These are phyloP conservation scores for Crax fasciolata DNA, from an alignment of 2,797 vertebrate genomes.

Conservation along the genomic window DNA sequence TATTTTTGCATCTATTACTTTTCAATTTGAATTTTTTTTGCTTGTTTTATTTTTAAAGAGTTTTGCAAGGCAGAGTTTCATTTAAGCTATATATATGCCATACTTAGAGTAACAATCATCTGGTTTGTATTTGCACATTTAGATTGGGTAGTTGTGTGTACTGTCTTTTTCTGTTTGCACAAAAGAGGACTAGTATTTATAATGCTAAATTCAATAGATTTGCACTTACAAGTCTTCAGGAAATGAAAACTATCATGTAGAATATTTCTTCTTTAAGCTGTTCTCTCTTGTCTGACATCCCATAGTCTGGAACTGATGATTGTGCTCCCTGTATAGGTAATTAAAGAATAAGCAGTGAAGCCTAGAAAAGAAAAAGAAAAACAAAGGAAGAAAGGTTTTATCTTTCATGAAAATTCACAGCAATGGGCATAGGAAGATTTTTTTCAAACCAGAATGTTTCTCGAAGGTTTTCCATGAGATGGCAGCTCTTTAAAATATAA, in stretches of 20 bases:
- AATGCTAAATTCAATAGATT: background rate
- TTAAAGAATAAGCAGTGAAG: conserved; percentile 3
- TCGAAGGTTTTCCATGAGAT: background rate
- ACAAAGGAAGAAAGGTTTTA: background rate
- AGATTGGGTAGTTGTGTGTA: background rate
- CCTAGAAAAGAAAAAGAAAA: background rate
- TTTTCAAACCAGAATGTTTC: background rate
- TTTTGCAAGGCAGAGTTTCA: background rate
- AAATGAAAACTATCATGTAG: background rate
- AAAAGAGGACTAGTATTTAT: background rate
- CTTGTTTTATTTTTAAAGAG: background rate
- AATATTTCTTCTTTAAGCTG: conserved; percentile 28
- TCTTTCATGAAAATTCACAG: background rate
- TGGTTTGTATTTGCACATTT: conserved; percentile 13
- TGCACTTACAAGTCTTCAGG: background rate
- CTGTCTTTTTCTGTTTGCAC: background rate
- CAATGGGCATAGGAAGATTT: background rate
- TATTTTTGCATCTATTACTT: background rate
- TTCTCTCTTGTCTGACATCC: background rate
- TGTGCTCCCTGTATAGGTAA: background rate
- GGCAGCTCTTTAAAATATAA: background rate
- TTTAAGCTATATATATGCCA: background rate
- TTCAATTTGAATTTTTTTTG: background rate
- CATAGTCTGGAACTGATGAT: background rate
- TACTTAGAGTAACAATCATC: background rate